Evolutionary conservation across 1,140 invertebrate genomes (phyloP), one percentile per base, ranked within the genome.

Genomic region (Macrocentrus cingulum): DNA sequence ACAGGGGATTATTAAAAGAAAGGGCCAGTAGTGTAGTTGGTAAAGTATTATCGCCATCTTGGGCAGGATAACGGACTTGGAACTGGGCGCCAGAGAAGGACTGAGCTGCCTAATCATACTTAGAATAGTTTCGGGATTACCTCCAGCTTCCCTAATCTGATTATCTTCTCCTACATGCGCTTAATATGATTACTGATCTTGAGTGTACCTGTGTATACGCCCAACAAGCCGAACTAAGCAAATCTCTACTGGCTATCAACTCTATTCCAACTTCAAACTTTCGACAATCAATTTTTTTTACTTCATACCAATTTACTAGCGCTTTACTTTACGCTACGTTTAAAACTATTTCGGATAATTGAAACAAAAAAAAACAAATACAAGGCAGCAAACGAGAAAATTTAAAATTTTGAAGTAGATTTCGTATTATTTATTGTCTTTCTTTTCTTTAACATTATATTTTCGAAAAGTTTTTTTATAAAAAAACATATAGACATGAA

Each of bases 171-270:
- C 71, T 77, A 77, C 77, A 79, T 75, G 72, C 76, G 76, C 76
- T 78, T 79, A 79, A 79, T 80, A 77, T 79, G 77, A 80, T 80
- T 79, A 80, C 75, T 75, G 76, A 79, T 79, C 76, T 77, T 77
- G 73, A 80, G 76, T 71, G 70, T 37, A 16, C 67, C 69, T 75
- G 72, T 75, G 72, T 69, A 66, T 66, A 65, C 75, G 72, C 54
- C 67, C 76, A 74, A 59, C 68, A 76, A 70, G 16, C 68, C 66
- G 65, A 66, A 68, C 67, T 76, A 71, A 75, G 74, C 73, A 73
- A 72, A 72, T 76, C 68, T 49, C 18, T 29, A 29, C 5, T 8
- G 8, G 46, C 23, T 15, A 49, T 49, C 23, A 8, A 23, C 25
- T 9, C 25, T 29, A 29, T 29, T 29, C 9, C 4, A 29, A 29